A percentile compares a stretch with the other conserved stretches of the same genome.
Evolutionary conservation across 2,113 vertebrate species (phyloP).

Genomic region (Danionella cerebrum): DNA sequence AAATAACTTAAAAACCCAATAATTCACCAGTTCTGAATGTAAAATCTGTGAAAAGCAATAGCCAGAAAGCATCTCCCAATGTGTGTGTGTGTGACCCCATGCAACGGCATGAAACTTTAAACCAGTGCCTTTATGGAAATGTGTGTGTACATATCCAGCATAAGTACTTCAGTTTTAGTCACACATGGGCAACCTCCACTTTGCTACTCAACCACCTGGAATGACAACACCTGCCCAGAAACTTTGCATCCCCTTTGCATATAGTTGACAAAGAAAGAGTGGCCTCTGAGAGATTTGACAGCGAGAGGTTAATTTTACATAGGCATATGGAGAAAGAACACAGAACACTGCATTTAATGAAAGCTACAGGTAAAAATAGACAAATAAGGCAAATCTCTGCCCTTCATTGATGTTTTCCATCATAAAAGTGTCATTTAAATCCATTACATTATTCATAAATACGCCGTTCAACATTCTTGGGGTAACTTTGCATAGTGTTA

Average conservation of each 20-base stretch:
- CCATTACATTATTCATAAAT: too few relatives aligned
- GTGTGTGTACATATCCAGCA: slow-evolving; percentile 25
- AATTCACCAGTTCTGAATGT: too few relatives aligned
- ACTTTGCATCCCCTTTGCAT: slow-evolving; percentile 40
- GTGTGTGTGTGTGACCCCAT: neutral
- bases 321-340: neutral
- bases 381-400: neutral
- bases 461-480: too few relatives aligned
- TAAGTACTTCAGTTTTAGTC: slow-evolving; percentile 34
- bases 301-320: slow-evolving; percentile 10
- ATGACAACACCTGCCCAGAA: slow-evolving; percentile 26
- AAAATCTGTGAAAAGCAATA: too few relatives aligned
- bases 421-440: too few relatives aligned
- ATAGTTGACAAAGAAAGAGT: slow-evolving; percentile 24
- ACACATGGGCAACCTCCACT: slow-evolving; percentile 30
- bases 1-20: too few relatives aligned
- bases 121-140: slow-evolving; percentile 36
- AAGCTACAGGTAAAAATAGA: neutral
- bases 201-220: slow-evolving; percentile 36
- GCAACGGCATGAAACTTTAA: neutral
- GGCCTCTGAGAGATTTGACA: slow-evolving; percentile 11
- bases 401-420: too few relatives aligned
- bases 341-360: neutral
- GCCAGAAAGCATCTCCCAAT: neutral
- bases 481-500: too few relatives aligned